phyloP scores from a whole-genome alignment of 2,888 invertebrate species.

The Hydropsyche betteni region DNA sequence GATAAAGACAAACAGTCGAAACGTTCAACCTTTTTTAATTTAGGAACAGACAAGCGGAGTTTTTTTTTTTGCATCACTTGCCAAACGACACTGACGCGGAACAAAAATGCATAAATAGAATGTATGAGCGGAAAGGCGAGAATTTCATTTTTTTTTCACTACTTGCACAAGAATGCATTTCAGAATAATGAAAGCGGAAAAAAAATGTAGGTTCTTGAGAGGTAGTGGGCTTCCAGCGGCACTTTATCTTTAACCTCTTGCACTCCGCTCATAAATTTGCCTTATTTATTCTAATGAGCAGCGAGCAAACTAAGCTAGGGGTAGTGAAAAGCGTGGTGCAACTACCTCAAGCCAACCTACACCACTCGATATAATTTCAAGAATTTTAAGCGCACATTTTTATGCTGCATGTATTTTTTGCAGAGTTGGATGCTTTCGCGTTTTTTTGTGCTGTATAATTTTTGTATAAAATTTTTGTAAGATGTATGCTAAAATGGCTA shows the following conservation, averaged over 20 bases:
- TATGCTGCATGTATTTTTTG: no score
- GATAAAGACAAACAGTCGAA: no score
- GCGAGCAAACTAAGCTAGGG: slow-evolving; percentile 33
- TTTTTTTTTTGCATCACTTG: no score
- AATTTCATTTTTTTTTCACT: no score
- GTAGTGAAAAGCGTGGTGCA: not conserved
- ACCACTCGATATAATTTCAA: not conserved
- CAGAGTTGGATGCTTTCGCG: no score
- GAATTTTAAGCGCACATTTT: not conserved
- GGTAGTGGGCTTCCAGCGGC: slow-evolving; percentile 38
- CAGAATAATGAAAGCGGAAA: slow-evolving; percentile 18
- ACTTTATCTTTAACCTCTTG: slow-evolving; percentile 44
- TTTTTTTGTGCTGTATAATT: no score
- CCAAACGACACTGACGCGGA: no score
- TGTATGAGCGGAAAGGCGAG: not conserved
- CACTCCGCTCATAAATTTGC: slow-evolving; percentile 41
- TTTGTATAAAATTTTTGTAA: no score
- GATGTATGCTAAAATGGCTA: no score
- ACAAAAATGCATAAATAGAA: not conserved
- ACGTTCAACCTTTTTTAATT: no score
- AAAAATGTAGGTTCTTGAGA: slow-evolving; percentile 32
- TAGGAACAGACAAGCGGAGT: no score
- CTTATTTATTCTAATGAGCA: slow-evolving; percentile 45
- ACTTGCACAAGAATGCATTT: no score
- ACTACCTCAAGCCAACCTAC: not conserved